phyloP scores from a whole-genome alignment of 2,797 vertebrate species.

The Anguilla obscura region DNA sequence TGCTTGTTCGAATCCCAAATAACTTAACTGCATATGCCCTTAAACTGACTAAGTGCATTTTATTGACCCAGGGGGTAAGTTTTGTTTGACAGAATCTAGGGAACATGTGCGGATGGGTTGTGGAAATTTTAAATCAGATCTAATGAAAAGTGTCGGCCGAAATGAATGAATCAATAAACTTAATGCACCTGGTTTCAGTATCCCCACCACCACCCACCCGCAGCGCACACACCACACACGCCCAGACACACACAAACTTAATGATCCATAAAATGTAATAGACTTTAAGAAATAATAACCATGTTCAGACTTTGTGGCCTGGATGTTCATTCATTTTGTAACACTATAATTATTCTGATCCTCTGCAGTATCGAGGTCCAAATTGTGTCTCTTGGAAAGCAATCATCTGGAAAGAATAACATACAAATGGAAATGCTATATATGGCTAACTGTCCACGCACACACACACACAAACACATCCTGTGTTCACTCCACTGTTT shows the following conservation, averaged over 20 bases:
- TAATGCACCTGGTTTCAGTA: slow-evolving; percentile 28
- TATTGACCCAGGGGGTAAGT: not conserved
- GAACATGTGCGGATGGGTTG: slow-evolving; percentile 20
- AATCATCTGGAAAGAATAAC: slow-evolving; percentile 21
- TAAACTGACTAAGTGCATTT: not conserved
- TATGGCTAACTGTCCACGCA: not conserved
- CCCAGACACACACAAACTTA: slow-evolving; percentile 25
- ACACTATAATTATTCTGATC: slow-evolving; percentile 22
- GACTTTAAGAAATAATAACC: slow-evolving; percentile 33
- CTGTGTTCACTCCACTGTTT: not conserved
- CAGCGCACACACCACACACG: not conserved
- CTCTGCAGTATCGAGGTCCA: slow-evolving; percentile 16
- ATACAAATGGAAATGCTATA: not conserved
- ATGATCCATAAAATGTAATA: slow-evolving; percentile 36
- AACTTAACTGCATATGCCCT: not conserved
- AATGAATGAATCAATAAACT: slow-evolving; percentile 36
- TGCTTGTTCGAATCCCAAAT: not conserved
- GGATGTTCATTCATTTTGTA: slow-evolving; percentile 29
- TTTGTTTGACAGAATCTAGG: not conserved
- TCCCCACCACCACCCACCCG: not conserved
- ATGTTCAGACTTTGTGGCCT: slow-evolving; percentile 23
- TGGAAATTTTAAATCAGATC: slow-evolving; percentile 28
- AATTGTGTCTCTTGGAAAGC: slow-evolving; percentile 14
- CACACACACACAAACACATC: not conserved
- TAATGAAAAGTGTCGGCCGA: slow-evolving; percentile 32